phyloP scores from a whole-genome alignment of 2,888 invertebrate genomes.

The Plebejus anna region DNA sequence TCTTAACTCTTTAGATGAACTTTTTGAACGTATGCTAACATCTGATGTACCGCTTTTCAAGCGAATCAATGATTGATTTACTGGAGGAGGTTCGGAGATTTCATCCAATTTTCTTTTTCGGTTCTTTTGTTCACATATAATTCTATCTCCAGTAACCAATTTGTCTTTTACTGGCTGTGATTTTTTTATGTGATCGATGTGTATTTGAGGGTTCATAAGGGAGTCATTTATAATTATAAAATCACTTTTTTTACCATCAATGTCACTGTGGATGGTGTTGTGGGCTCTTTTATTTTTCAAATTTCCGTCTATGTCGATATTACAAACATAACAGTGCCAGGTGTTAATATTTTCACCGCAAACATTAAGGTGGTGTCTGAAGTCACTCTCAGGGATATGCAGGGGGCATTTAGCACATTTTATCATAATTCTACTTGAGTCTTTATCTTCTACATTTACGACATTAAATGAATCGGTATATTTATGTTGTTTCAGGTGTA shows the following conservation, averaged over 20 bases:
- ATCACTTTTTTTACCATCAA: slow-evolving; percentile 38
- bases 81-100: background rate
- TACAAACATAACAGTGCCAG: slow-evolving; percentile 53
- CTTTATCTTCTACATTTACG: slow-evolving; percentile 44
- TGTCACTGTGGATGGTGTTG: slow-evolving; percentile 40
- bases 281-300: background rate
- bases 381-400: slow-evolving; percentile 52
- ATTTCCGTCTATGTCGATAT: slow-evolving; percentile 49
- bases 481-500: slow-evolving; percentile 56
- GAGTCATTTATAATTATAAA: slow-evolving; percentile 44
- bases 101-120: slow-evolving; percentile 3
- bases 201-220: background rate
- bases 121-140: background rate
- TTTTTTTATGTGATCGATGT: background rate
- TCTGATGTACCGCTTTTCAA: background rate
- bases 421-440: slow-evolving; percentile 46
- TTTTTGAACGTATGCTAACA: background rate
- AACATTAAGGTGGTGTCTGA: slow-evolving; percentile 46
- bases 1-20: background rate
- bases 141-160: background rate
- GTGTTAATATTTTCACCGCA: slow-evolving; percentile 48
- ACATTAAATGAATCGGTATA: slow-evolving; percentile 46
- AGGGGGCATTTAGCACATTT: slow-evolving; percentile 56
- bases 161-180: background rate
- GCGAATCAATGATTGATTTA: background rate